phyloP scores from a whole-genome alignment of 2,888 invertebrate genomes.

The Ectropis crepuscularia region DNA sequence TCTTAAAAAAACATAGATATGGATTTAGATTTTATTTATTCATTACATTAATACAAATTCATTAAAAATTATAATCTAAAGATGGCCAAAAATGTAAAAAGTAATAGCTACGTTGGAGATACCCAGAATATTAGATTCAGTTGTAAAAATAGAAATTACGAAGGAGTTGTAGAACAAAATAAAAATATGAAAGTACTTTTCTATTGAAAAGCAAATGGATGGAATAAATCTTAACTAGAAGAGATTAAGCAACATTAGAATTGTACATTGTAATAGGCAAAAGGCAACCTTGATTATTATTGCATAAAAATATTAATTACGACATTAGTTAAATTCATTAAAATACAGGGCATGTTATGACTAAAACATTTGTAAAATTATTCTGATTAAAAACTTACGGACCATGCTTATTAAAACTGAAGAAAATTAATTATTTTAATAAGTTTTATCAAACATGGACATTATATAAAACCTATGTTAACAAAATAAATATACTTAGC shows the following conservation, averaged over 20 bases:
- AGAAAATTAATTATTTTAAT: not conserved
- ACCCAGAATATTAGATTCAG: conserved; percentile 39
- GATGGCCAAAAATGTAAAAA: conserved; percentile 44
- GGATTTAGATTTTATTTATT: conserved; percentile 38
- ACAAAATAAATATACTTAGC: conserved; percentile 2
- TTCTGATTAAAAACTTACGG: conserved; percentile 37
- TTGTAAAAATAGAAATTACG: conserved; percentile 41
- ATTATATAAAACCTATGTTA: not conserved
- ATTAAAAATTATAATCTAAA: conserved; percentile 45
- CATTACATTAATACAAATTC: conserved; percentile 39
- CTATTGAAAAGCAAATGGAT: conserved; percentile 66
- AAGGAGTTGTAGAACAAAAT: conserved; percentile 41
- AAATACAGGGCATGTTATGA: conserved; percentile 59
- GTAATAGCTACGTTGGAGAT: conserved; percentile 36
- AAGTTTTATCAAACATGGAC: conserved; percentile 4
- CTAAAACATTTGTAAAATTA: conserved; percentile 66
- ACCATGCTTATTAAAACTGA: conserved; percentile 4
- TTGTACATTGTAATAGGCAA: conserved; percentile 40
- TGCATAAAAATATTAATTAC: conserved; percentile 46
- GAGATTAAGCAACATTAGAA: conserved; percentile 41
- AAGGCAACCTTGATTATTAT: conserved; percentile 50
- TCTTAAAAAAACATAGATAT: conserved; percentile 6
- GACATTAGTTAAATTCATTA: conserved; percentile 43
- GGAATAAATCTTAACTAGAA: conserved; percentile 48
- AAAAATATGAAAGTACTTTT: conserved; percentile 56